Percentiles rank a stretch among this genome's conserved stretches.
These are phyloP conservation scores for Todiramphus chloris DNA, from an alignment of 2,113 vertebrate genomes.

Conservation along the genomic window DNA sequence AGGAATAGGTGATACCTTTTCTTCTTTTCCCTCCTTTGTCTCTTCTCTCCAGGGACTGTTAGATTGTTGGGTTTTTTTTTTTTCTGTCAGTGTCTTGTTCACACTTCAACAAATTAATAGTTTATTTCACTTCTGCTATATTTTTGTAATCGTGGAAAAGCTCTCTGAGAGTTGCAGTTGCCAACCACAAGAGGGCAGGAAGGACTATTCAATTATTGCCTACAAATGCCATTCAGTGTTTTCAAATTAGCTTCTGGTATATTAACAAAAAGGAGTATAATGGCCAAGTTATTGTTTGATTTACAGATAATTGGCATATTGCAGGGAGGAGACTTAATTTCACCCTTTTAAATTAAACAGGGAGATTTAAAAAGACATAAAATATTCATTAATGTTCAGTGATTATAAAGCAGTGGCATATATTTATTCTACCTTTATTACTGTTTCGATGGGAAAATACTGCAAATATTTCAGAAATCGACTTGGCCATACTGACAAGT, in stretches of 20 bases:
- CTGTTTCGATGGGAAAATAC: conserved; percentile 88
- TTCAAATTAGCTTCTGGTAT: conserved; percentile 86
- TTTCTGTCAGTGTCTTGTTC: neutral
- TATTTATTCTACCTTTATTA: conserved; percentile 88
- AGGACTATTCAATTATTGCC: conserved; percentile 78
- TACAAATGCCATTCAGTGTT: conserved; percentile 74
- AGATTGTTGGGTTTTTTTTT: neutral
- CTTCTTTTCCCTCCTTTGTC: neutral
- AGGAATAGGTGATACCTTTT: neutral
- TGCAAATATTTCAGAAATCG: conserved; percentile 88
- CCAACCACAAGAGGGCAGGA: conserved; percentile 81
- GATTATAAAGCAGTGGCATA: conserved; percentile 86
- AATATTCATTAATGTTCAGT: conserved; percentile 93
- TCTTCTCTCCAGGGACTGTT: neutral
- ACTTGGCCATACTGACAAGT: conserved; percentile 87
- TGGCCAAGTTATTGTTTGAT: conserved; percentile 94
- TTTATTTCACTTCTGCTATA: conserved; percentile 23
- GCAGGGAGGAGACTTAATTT: conserved; percentile 88
- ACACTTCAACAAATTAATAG: conserved; percentile 32
- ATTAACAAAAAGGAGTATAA: conserved; percentile 89
- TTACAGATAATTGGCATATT: conserved; percentile 91
- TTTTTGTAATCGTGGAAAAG: neutral
- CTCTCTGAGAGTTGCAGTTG: conserved; percentile 55
- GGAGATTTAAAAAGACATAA: conserved; percentile 93
- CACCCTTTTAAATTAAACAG: conserved; percentile 93